These are phyloP conservation scores for Himalopsyche kuldschensis DNA, from an alignment of 2,888 invertebrate species.

Conservation along the genomic window DNA sequence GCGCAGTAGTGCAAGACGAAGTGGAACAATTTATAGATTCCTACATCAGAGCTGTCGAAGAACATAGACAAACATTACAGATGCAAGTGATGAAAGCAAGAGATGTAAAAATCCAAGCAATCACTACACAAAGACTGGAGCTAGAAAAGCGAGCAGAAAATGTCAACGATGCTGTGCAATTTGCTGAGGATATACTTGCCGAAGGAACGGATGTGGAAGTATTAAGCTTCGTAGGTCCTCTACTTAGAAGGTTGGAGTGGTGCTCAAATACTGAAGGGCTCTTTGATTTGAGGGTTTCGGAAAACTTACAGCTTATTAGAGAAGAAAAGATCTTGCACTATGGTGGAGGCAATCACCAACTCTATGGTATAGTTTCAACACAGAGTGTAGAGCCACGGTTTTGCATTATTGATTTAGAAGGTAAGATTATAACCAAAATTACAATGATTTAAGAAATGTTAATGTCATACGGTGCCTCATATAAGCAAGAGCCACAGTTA, in stretches of 20 bases:
- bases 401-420: conserved; percentile 62
- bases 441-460: not conserved
- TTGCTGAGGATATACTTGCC: conserved; percentile 62
- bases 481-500: no score
- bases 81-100: conserved; percentile 59
- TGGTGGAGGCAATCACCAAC: conserved; percentile 51
- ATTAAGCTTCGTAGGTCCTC: conserved; percentile 66
- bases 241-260: conserved; percentile 67
- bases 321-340: conserved; percentile 38
- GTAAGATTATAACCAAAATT: conserved; percentile 44
- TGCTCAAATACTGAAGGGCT: conserved; percentile 60
- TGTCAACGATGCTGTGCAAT: conserved; percentile 63
- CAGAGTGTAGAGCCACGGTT: conserved; percentile 65
- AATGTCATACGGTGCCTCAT: no score
- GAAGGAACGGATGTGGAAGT: conserved; percentile 73
- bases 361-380: conserved; percentile 64
- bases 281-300: conserved; percentile 46
- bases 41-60: conserved; percentile 66
- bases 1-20: conserved; percentile 59
- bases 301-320: conserved; percentile 32
- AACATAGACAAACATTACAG: conserved; percentile 60
- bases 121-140: conserved; percentile 50
- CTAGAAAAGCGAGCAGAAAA: conserved; percentile 60
- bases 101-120: conserved; percentile 51
- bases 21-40: conserved; percentile 68